phyloP scores from a whole-genome alignment of 2,888 invertebrate species.

The Nemoura dubitans region DNA sequence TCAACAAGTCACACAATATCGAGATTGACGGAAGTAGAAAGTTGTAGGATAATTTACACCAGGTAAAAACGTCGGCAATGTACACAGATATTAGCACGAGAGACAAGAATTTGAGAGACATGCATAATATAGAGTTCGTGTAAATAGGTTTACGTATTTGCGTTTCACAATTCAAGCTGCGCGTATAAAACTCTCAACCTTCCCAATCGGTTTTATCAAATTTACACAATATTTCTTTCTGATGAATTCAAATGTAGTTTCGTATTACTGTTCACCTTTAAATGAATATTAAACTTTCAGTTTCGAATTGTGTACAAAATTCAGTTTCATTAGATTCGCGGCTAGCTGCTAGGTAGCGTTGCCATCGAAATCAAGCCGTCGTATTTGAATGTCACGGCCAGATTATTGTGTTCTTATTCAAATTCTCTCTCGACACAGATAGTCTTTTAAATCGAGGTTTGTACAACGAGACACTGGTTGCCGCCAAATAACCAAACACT shows the following conservation, averaged over 20 bases:
- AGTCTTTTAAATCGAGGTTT: too few species aligned
- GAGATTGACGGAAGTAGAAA: slow-evolving; percentile 4
- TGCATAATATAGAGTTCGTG: not conserved
- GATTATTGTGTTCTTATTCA: too few species aligned
- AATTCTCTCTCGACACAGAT: too few species aligned
- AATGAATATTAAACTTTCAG: too few species aligned
- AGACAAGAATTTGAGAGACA: not conserved
- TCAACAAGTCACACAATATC: not conserved
- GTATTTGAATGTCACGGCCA: too few species aligned
- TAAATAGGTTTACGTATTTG: slow-evolving; percentile 7
- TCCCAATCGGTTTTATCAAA: not conserved
- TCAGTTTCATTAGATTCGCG: not conserved
- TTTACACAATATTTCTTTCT: not conserved
- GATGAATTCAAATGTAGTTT: not conserved
- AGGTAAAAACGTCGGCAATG: not conserved
- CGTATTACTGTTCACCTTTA: too few species aligned
- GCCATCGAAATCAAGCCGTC: not conserved
- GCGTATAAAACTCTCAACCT: not conserved
- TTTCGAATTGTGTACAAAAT: not conserved
- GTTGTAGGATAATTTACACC: not conserved
- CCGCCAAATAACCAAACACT: not conserved
- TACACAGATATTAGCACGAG: not conserved
- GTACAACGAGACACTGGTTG: not conserved
- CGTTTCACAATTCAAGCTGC: slow-evolving; percentile 3
- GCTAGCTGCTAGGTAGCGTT: not conserved